phyloP scores from a whole-genome alignment of 2,888 invertebrate species.

The Scaptomyza caliginosa region DNA sequence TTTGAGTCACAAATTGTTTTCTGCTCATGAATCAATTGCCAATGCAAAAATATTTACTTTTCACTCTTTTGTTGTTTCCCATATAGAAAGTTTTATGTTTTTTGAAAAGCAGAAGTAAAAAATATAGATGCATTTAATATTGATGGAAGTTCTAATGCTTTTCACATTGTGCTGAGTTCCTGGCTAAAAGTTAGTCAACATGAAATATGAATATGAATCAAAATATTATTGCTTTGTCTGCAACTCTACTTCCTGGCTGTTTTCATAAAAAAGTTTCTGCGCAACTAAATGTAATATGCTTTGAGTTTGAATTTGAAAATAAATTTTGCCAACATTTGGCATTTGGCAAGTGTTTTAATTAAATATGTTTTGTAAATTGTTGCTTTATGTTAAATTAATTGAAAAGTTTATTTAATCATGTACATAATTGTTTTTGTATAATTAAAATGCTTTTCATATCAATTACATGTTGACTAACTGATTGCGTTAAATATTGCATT shows the following conservation, averaged over 20 bases:
- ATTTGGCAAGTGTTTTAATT: neutral
- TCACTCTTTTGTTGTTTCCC: conserved; percentile 10
- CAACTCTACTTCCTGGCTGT: neutral
- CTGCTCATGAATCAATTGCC: conserved; percentile 69
- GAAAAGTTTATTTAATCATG: neutral
- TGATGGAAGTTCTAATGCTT: conserved; percentile 46
- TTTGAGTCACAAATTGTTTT: conserved; percentile 68
- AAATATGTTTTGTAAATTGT: neutral
- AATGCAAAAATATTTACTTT: conserved; percentile 37
- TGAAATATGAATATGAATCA: conserved; percentile 12
- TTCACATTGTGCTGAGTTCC: conserved; percentile 27
- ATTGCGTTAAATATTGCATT: neutral
- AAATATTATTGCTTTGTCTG: conserved; percentile 21
- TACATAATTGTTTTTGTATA: neutral
- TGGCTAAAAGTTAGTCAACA: conserved; percentile 25
- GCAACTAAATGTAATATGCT: conserved; percentile 15
- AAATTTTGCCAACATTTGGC: neutral
- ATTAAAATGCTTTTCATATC: neutral
- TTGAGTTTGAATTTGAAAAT: neutral
- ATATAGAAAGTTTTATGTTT: neutral
- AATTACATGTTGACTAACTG: neutral
- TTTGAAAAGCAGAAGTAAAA: neutral
- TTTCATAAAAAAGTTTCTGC: conserved; percentile 9
- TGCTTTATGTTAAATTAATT: neutral
- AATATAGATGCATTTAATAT: conserved; percentile 23